Evolutionary conservation across 2,888 invertebrate species (phyloP).

Genomic region (Axea sp.): DNA sequence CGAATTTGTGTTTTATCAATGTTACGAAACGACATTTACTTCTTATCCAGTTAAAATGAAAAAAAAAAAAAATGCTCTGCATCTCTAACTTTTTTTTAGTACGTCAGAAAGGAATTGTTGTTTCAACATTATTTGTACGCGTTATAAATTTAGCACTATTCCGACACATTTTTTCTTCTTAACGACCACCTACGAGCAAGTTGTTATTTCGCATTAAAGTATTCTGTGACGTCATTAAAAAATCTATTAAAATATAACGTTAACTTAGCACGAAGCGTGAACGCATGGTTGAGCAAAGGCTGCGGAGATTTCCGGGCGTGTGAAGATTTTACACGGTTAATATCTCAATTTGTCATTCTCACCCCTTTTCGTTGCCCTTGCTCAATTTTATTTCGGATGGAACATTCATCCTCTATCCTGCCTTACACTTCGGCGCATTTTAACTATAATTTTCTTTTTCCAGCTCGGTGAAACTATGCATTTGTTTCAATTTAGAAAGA

Average conservation of each 20-base stretch:
- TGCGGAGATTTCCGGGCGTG: conserved; percentile 48
- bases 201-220: not conserved
- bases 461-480: conserved; percentile 59
- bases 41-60: no score
- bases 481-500: conserved; percentile 65
- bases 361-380: conserved; percentile 60
- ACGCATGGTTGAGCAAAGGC: conserved; percentile 46
- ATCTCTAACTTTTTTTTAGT: no score
- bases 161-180: no score
- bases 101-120: no score
- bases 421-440: conserved; percentile 64
- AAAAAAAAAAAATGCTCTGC: no score
- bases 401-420: conserved; percentile 63
- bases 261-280: conserved; percentile 14
- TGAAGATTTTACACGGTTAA: conserved; percentile 69
- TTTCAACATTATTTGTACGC: no score
- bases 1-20: no score
- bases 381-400: conserved; percentile 50
- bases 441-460: conserved; percentile 64
- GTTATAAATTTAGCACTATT: no score
- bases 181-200: no score
- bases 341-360: conserved; percentile 75
- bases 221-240: conserved; percentile 6
- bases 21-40: no score
- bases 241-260: conserved; percentile 23